phyloP scores from a whole-genome alignment of 2,797 vertebrate species.

The Aplochiton taeniatus region DNA sequence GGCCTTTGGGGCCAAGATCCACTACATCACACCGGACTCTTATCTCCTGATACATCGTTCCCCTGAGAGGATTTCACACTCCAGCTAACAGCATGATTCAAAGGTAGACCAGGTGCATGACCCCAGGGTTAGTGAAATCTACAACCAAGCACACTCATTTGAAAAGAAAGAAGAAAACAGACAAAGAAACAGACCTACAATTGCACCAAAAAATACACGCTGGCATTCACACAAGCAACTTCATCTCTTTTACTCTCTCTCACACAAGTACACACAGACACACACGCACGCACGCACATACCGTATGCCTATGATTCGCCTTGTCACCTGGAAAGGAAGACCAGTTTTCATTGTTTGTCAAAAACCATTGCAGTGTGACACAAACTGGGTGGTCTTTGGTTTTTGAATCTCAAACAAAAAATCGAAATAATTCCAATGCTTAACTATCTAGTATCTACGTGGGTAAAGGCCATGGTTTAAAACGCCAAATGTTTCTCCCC shows the following conservation, averaged over 20 bases:
- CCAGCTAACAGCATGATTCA: conserved; percentile 71
- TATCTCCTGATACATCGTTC: conserved; percentile 69
- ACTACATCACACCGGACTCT: conserved; percentile 73
- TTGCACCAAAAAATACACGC: not conserved
- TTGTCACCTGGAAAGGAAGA: conserved; percentile 45
- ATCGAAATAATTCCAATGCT: conserved; percentile 38
- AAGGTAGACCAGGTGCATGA: conserved; percentile 79
- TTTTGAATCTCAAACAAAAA: conserved; percentile 40
- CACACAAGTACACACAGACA: conserved; percentile 25
- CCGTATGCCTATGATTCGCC: conserved; percentile 17
- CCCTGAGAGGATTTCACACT: conserved; percentile 71
- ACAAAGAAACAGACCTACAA: conserved; percentile 41
- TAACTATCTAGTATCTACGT: conserved; percentile 37
- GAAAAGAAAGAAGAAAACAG: conserved; percentile 33
- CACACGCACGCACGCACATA: conserved; percentile 15
- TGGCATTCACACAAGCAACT: too few species aligned
- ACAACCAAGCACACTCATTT: conserved; percentile 55
- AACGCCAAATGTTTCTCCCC: conserved; percentile 26
- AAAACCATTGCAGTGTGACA: conserved; percentile 36
- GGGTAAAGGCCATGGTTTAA: conserved; percentile 30
- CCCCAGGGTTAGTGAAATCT: conserved; percentile 71
- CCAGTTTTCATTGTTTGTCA: conserved; percentile 49
- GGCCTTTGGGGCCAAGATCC: conserved; percentile 70
- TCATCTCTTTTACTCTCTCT: too few species aligned
- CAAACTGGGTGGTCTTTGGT: conserved; percentile 42